phyloP scores from a whole-genome alignment of 1,140 invertebrate genomes.

The Nasonia giraulti region DNA sequence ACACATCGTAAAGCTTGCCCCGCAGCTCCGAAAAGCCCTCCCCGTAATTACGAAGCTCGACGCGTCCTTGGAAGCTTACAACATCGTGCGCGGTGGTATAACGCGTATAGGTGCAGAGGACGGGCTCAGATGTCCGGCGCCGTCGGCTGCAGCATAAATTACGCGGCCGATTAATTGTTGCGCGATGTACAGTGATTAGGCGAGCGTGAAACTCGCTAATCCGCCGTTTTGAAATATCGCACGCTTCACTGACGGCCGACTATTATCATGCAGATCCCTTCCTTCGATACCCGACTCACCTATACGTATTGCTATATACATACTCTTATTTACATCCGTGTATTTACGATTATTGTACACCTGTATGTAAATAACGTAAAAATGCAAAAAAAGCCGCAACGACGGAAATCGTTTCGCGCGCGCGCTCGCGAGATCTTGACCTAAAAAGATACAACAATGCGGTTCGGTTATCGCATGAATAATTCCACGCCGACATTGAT shows the following conservation, averaged over 20 bases:
- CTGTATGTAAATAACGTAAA: neutral
- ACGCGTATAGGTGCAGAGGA: neutral
- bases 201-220: neutral
- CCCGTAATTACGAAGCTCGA: neutral
- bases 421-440: neutral
- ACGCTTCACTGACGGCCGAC: no score
- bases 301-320: no score
- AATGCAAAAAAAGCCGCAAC: neutral
- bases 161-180: neutral
- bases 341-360: no score
- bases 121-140: neutral
- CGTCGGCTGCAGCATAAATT: neutral
- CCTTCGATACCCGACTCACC: no score
- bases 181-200: neutral
- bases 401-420: neutral
- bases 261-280: no score
- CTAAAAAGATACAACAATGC: conserved; percentile 1
- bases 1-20: no score
- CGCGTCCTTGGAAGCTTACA: neutral
- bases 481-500: neutral
- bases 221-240: neutral
- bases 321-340: no score
- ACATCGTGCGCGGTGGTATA: neutral
- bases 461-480: neutral
- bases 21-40: no score